phyloP scores from a whole-genome alignment of 2,888 invertebrate species.

The Agrochola macilenta region DNA sequence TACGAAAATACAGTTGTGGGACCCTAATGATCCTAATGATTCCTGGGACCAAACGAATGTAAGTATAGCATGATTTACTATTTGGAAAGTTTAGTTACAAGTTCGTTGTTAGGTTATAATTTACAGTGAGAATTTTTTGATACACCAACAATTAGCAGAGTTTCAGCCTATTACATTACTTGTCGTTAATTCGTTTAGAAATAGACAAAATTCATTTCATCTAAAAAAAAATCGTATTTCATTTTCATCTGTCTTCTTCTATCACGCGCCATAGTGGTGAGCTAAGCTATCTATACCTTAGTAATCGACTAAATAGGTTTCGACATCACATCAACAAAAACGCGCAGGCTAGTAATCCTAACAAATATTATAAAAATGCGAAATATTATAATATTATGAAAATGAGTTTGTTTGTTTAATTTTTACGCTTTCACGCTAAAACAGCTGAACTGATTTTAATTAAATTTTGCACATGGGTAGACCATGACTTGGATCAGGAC shows the following conservation, averaged over 20 bases:
- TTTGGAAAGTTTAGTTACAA: not conserved
- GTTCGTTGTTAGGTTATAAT: conserved; percentile 27
- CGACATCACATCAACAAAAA: not conserved
- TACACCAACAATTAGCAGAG: too few species aligned
- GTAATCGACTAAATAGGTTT: conserved; percentile 16
- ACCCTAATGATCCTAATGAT: conserved; percentile 62
- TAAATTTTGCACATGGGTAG: too few species aligned
- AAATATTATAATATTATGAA: too few species aligned
- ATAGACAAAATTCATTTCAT: not conserved
- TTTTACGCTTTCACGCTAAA: too few species aligned
- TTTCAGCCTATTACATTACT: not conserved
- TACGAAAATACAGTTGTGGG: conserved; percentile 78
- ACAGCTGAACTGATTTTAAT: too few species aligned
- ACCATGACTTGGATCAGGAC: too few species aligned
- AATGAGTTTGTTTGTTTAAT: too few species aligned
- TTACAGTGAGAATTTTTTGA: not conserved
- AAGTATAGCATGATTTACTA: conserved; percentile 58
- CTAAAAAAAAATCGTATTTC: too few species aligned
- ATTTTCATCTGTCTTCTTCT: too few species aligned
- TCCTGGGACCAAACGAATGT: conserved; percentile 65
- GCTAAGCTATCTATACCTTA: not conserved
- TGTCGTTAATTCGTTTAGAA: conserved; percentile 16
- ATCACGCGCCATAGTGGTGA: conserved; percentile 19
- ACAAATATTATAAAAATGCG: too few species aligned
- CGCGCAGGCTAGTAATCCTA: not conserved